phyloP scores from a whole-genome alignment of 2,797 vertebrate species.

The Rhabdophis nuchalis region DNA sequence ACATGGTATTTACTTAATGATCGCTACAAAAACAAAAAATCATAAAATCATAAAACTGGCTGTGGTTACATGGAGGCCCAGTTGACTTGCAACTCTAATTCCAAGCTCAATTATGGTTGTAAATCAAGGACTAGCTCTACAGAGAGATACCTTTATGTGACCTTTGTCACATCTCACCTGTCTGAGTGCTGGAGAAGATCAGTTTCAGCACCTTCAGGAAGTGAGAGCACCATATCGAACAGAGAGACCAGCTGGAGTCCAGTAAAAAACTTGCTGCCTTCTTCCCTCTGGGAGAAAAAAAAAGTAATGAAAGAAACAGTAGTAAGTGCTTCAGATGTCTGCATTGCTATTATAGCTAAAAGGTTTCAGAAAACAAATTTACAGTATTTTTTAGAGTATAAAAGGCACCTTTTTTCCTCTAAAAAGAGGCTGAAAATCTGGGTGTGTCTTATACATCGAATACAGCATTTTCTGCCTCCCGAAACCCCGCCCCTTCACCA shows the following conservation, averaged over 20 bases:
- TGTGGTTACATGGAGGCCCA: neutral
- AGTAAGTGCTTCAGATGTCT: neutral
- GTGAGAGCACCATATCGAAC: constrained; percentile 75
- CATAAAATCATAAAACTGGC: neutral
- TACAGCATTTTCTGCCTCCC: too few species aligned
- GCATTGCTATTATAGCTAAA: neutral
- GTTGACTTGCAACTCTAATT: neutral
- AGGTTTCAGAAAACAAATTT: neutral
- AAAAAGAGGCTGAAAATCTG: too few species aligned
- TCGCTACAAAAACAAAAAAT: neutral
- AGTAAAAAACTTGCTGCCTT: constrained; percentile 78
- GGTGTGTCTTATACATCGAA: too few species aligned
- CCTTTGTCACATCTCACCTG: constrained; percentile 71
- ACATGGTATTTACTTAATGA: neutral
- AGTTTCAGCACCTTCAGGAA: constrained; percentile 83
- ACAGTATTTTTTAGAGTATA: too few species aligned
- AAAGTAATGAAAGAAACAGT: constrained; percentile 8
- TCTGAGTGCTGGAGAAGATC: constrained; percentile 86
- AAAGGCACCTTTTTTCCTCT: too few species aligned
- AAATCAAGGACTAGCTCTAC: neutral
- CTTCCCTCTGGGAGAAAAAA: constrained; percentile 66
- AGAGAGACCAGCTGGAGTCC: constrained; percentile 77
- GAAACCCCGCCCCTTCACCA: too few species aligned
- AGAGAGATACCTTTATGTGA: neutral
- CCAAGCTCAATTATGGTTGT: neutral